phyloP scores from a whole-genome alignment of 2,113 vertebrate genomes.

The Nesospiza acunhae region DNA sequence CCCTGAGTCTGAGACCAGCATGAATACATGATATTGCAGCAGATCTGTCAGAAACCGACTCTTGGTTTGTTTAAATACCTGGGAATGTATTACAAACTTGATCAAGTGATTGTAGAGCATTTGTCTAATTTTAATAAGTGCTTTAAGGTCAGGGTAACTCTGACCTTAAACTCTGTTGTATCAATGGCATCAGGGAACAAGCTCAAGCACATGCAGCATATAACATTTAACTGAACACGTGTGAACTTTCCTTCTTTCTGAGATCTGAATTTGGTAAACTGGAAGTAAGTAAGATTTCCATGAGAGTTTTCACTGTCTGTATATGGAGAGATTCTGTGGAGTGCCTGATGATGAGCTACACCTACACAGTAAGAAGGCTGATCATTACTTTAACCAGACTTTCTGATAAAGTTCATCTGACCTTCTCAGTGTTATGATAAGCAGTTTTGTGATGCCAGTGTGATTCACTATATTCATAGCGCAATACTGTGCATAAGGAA shows the following conservation, averaged over 20 bases:
- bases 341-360: neutral
- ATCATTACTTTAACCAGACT: neutral
- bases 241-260: neutral
- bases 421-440: neutral
- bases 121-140: neutral
- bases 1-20: neutral
- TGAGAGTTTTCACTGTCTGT: neutral
- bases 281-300: neutral
- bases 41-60: neutral
- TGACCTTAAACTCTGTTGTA: neutral
- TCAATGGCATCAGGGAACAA: neutral
- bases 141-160: neutral
- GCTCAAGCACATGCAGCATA: neutral
- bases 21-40: neutral
- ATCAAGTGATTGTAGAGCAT: neutral
- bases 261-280: neutral
- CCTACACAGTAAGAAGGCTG: neutral
- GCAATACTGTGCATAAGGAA: neutral
- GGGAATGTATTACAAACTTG: neutral
- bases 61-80: neutral
- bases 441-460: neutral
- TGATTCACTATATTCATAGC: neutral
- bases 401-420: neutral
- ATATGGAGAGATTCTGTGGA: neutral
- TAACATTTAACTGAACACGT: neutral